Percentiles rank a stretch among this genome's conserved stretches.
These are phyloP conservation scores for Meiosimyza platycephala DNA, from an alignment of 2,888 invertebrate genomes.

Conservation along the genomic window DNA sequence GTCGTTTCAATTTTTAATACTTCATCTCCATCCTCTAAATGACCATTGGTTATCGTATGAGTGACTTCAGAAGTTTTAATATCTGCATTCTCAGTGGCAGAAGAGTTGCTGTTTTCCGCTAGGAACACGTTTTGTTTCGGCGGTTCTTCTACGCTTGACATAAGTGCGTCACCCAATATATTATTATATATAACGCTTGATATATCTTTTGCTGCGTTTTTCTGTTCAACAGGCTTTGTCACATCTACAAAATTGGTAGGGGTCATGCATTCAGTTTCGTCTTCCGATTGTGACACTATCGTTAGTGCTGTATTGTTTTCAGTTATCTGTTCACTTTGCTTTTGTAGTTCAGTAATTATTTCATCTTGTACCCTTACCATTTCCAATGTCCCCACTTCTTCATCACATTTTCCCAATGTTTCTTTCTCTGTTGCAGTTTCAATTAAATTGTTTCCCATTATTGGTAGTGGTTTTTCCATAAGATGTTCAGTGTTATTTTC, in stretches of 20 bases:
- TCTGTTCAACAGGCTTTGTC: no score
- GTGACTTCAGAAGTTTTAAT: neutral
- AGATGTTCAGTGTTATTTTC: constrained; percentile 10
- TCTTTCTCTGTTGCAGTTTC: constrained; percentile 17
- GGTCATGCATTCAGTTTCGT: no score
- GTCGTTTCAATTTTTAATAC: constrained; percentile 41
- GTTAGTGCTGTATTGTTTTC: neutral
- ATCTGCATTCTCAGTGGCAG: neutral
- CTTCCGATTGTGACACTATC: no score
- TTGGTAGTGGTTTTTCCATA: constrained; percentile 35
- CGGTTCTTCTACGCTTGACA: neutral
- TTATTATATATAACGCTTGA: neutral
- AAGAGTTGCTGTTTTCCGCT: neutral
- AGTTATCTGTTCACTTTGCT: constrained; percentile 49
- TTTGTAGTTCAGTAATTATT: constrained; percentile 57
- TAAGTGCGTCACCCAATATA: neutral
- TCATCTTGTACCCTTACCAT: constrained; percentile 54
- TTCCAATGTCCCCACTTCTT: neutral
- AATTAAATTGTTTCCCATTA: neutral
- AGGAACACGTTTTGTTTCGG: neutral
- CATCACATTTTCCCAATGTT: constrained; percentile 20
- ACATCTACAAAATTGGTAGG: no score
- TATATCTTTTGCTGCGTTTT: neutral
- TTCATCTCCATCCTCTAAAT: constrained; percentile 43
- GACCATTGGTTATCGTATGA: constrained; percentile 42